These are phyloP conservation scores for Linurgus olivaceus DNA, from an alignment of 2,797 vertebrate genomes.

Conservation along the genomic window DNA sequence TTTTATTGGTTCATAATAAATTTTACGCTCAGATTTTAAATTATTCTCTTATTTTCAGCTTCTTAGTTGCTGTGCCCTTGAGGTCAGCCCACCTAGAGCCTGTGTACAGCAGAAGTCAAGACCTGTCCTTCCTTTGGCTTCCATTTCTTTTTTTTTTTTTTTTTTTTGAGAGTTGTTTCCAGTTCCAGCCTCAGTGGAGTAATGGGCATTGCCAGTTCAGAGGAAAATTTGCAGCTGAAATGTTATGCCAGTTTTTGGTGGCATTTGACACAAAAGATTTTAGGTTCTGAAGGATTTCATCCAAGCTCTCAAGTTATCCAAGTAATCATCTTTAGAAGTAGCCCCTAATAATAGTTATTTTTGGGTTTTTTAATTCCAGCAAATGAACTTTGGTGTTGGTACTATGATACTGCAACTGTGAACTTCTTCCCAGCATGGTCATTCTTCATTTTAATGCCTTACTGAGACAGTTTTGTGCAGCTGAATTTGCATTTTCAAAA, in stretches of 20 bases:
- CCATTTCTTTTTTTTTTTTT: neutral
- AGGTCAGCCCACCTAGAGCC: neutral
- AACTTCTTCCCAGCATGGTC: neutral
- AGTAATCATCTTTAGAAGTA: neutral
- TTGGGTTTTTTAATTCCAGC: neutral
- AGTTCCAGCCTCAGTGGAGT: neutral
- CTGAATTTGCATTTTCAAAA: neutral
- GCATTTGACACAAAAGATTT: neutral
- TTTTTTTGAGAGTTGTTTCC: neutral
- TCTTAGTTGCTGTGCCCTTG: neutral
- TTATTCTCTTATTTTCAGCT: neutral
- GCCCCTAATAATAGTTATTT: neutral
- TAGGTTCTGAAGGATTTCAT: neutral
- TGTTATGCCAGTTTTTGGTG: neutral
- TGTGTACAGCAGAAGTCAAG: neutral
- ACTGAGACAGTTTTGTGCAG: neutral
- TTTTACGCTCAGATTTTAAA: neutral
- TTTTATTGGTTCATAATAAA: neutral
- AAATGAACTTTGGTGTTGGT: neutral
- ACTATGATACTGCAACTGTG: neutral
- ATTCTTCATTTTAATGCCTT: neutral
- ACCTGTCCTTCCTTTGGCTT: neutral
- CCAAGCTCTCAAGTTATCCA: neutral
- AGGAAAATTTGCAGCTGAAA: neutral
- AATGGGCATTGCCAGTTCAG: neutral